Evolutionary conservation across 2,888 invertebrate species (phyloP).

Genomic region (Drosophila recens): DNA sequence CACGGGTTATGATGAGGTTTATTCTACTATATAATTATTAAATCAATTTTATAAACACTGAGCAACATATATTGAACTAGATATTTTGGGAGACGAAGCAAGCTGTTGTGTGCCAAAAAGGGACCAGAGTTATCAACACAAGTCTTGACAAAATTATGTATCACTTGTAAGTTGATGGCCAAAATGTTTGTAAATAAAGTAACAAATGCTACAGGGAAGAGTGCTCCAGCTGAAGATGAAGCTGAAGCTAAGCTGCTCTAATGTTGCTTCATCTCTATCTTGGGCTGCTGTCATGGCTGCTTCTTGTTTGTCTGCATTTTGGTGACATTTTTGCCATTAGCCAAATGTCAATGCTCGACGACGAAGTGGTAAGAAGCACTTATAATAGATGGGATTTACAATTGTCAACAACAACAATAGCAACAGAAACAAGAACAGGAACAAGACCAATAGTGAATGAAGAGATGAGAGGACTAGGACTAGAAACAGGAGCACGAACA

Average conservation of each 20-base stretch:
- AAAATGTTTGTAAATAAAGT: slow-evolving; percentile 36
- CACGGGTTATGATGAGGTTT: not conserved
- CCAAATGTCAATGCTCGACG: slow-evolving; percentile 78
- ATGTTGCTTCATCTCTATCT: slow-evolving; percentile 28
- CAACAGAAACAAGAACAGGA: slow-evolving; percentile 29
- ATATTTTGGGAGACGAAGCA: not conserved
- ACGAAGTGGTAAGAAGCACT: slow-evolving; percentile 77
- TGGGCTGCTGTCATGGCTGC: slow-evolving; percentile 44
- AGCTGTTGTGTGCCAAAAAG: slow-evolving; percentile 2
- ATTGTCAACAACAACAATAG: slow-evolving; percentile 64
- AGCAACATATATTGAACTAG: slow-evolving; percentile 8
- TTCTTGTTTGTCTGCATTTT: slow-evolving; percentile 71
- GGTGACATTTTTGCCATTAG: slow-evolving; percentile 80
- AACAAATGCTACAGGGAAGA: slow-evolving; percentile 40
- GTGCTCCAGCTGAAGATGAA: not conserved
- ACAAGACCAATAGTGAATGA: slow-evolving; percentile 18
- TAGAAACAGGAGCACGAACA: slow-evolving; percentile 2
- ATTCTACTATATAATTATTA: not conserved
- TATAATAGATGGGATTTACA: slow-evolving; percentile 79
- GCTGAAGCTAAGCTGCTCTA: slow-evolving; percentile 23
- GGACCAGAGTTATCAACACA: slow-evolving; percentile 21
- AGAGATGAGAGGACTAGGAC: not conserved
- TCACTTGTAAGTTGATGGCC: slow-evolving; percentile 32
- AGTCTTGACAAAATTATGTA: slow-evolving; percentile 20
- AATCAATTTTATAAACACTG: not conserved